phyloP scores from a whole-genome alignment of 1,140 invertebrate genomes.

The Mycetomoellerius zeteki region DNA sequence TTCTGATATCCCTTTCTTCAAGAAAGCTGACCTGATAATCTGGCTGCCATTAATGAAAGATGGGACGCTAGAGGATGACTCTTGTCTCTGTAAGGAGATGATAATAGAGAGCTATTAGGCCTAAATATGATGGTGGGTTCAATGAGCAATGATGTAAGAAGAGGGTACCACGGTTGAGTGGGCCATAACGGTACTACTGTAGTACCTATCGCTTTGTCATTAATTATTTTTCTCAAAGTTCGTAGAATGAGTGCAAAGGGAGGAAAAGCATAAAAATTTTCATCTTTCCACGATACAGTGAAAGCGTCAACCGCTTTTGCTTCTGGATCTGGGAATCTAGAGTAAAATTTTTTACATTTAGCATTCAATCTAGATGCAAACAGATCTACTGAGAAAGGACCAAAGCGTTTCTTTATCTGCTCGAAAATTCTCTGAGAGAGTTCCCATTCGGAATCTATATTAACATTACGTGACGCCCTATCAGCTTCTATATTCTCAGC shows the following conservation, averaged over 20 bases:
- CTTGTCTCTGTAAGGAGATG: neutral
- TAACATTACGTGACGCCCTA: neutral
- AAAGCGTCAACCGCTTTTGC: neutral
- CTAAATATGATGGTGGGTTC: neutral
- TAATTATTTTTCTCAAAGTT: slow-evolving; percentile 16
- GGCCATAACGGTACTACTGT: neutral
- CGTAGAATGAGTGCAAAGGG: slow-evolving; percentile 13
- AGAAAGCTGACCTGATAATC: neutral
- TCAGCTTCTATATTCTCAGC: slow-evolving; percentile 44
- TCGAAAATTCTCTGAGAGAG: neutral
- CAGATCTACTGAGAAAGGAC: neutral
- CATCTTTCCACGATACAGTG: neutral
- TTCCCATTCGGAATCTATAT: slow-evolving; percentile 5
- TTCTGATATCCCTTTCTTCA: neutral
- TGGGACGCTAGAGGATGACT: neutral
- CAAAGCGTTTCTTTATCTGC: neutral
- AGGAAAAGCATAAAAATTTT: neutral
- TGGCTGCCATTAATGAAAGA: neutral
- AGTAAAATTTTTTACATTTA: slow-evolving; percentile 24
- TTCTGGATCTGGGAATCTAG: slow-evolving; percentile 19
- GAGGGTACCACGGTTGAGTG: neutral
- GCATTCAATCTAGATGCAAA: slow-evolving; percentile 25
- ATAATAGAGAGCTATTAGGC: neutral
- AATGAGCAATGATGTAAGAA: neutral
- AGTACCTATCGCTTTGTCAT: neutral